Evolutionary conservation across 2,113 vertebrate species (phyloP).

Genomic region (Menura novaehollandiae): DNA sequence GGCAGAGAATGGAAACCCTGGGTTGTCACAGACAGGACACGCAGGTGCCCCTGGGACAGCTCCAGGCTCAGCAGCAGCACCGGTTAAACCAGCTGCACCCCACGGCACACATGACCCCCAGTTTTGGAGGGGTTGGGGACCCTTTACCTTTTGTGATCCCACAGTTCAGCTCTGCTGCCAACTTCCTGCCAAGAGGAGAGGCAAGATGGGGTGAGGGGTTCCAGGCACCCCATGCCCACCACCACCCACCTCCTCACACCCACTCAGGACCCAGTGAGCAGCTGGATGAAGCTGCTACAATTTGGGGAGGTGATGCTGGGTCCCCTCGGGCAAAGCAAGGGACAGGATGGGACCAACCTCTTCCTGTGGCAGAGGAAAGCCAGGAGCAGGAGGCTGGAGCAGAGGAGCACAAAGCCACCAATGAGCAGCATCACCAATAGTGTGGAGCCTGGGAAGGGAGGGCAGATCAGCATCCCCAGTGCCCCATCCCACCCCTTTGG

Average conservation of each 20-base stretch:
- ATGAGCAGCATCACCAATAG: constrained; percentile 72
- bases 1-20: neutral
- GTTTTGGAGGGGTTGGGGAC: neutral
- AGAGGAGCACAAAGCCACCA: constrained; percentile 71
- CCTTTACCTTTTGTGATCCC: constrained; percentile 44
- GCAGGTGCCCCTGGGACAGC: neutral
- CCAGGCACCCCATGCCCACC: neutral
- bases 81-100: neutral
- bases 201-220: neutral
- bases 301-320: neutral
- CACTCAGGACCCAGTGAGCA: rapidly evolving
- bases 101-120: rapidly evolving
- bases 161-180: neutral
- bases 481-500: neutral
- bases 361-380: constrained; percentile 75
- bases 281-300: rapidly evolving
- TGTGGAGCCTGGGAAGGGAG: constrained; percentile 29
- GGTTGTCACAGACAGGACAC: neutral
- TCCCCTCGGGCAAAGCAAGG: rapidly evolving
- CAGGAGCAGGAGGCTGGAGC: constrained; percentile 75
- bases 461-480: neutral
- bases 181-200: constrained; percentile 41
- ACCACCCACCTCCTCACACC: neutral
- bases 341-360: constrained; percentile 70
- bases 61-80: neutral